Conservation (phyloP, 2,888 invertebrate species). For the Geophilus truncorum region DNA sequence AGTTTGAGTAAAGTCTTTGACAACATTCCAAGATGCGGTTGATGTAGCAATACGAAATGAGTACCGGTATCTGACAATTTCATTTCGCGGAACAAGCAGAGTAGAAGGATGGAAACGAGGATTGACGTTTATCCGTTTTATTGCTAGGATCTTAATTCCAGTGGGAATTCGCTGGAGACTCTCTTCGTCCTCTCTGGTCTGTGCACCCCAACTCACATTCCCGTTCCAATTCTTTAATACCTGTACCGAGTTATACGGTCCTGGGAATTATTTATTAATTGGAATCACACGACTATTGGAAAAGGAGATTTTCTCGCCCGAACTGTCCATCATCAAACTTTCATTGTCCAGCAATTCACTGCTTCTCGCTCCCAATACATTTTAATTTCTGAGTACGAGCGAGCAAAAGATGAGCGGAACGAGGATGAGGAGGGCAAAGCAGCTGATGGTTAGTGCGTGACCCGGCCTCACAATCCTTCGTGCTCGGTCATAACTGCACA, state of each 20-base stretch:
- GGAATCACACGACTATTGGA: slow-evolving; percentile 10
- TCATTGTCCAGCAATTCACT: slow-evolving; percentile 27
- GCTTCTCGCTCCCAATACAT: slow-evolving; percentile 21
- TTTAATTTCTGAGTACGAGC: slow-evolving; percentile 18
- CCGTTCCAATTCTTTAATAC: slow-evolving; percentile 20
- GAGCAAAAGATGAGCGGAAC: slow-evolving; percentile 8
- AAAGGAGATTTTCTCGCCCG: slow-evolving; percentile 20
- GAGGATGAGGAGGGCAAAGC: slow-evolving; percentile 16
- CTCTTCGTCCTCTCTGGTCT: background rate
- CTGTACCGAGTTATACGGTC: background rate
- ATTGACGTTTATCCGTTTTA: slow-evolving; percentile 12
- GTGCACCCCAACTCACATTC: background rate
- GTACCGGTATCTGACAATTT: background rate
- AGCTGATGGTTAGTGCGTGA: slow-evolving; percentile 10
- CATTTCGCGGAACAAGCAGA: background rate
- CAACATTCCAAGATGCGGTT: background rate
- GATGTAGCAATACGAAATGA: too few relatives aligned
- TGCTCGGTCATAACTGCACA: slow-evolving; percentile 1
- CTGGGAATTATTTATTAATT: slow-evolving; percentile 12
- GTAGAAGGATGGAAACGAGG: background rate
- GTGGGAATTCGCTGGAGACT: background rate
- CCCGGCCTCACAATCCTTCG: slow-evolving; percentile 22
- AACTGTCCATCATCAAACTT: slow-evolving; percentile 25
- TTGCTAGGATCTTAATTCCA: background rate
- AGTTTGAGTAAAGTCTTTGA: background rate